phyloP scores from a whole-genome alignment of 2,888 invertebrate genomes.

The Strigamia transsilvanica region DNA sequence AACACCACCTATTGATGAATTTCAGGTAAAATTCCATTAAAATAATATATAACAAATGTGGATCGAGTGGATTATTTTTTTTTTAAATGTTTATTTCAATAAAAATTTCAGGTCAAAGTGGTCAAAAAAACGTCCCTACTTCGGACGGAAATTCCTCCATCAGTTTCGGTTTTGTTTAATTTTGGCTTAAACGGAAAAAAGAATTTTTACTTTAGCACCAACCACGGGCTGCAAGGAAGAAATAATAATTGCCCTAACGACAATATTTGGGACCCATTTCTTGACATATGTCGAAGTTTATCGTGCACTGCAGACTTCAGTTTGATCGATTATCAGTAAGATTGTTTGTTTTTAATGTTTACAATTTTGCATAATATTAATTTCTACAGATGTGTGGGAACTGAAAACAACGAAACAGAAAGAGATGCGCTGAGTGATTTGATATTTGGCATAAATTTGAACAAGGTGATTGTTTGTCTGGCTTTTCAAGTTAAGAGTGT shows the following conservation, averaged over 20 bases:
- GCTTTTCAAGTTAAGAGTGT: neutral
- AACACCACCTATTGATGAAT: neutral
- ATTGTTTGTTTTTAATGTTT: neutral
- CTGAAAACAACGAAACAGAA: neutral
- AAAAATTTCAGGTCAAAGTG: neutral
- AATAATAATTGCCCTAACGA: constrained; percentile 44
- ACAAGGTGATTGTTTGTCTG: neutral
- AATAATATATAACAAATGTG: neutral
- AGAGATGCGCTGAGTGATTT: neutral
- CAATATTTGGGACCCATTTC: constrained; percentile 55
- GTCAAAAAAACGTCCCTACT: neutral
- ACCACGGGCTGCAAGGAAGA: neutral
- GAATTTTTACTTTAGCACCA: neutral
- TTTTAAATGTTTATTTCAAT: neutral
- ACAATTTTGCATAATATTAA: neutral
- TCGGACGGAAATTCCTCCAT: neutral
- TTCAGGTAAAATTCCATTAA: neutral
- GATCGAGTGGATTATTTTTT: too few species aligned
- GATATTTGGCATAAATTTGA: neutral
- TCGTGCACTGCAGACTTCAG: constrained; percentile 53
- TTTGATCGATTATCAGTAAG: constrained; percentile 51
- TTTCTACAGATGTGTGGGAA: neutral
- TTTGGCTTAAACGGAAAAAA: constrained; percentile 34
- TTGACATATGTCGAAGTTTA: constrained; percentile 51
- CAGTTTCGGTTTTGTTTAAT: constrained; percentile 34